Conservation (phyloP, 2,888 invertebrate genomes). For the Ellobium chinense region DNA sequence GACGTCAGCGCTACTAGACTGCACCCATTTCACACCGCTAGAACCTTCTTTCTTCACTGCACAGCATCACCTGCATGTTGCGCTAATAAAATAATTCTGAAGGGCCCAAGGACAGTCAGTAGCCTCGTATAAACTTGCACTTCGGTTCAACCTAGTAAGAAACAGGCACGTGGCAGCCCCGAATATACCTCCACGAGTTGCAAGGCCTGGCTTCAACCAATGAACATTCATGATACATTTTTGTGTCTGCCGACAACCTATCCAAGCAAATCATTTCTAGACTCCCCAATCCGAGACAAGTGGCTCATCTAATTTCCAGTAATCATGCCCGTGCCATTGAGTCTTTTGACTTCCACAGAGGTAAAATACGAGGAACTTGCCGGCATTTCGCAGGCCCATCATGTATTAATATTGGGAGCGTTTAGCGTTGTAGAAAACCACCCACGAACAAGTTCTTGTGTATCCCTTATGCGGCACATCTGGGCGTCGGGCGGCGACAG, state of each 20-base stretch:
- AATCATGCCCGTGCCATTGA: not conserved
- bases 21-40: too few relatives aligned
- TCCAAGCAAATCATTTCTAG: not conserved
- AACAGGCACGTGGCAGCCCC: too few relatives aligned
- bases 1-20: too few relatives aligned
- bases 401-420: constrained; percentile 16
- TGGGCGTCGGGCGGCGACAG: not conserved
- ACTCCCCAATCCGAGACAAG: not conserved
- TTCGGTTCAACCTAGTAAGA: too few relatives aligned
- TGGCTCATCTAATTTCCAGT: not conserved
- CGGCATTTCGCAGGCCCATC: not conserved
- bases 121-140: too few relatives aligned
- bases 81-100: too few relatives aligned
- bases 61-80: too few relatives aligned
- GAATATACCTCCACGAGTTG: too few relatives aligned
- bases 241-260: not conserved
- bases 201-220: too few relatives aligned
- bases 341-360: not conserved
- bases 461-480: constrained; percentile 11
- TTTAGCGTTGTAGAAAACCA: constrained; percentile 1
- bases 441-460: constrained; percentile 9
- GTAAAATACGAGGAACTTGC: not conserved
- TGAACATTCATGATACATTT: not conserved
- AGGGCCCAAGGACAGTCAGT: too few relatives aligned
- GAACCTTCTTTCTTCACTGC: too few relatives aligned